These are phyloP conservation scores for Leucozona laternaria DNA, from an alignment of 2,888 invertebrate genomes.

Conservation along the genomic window DNA sequence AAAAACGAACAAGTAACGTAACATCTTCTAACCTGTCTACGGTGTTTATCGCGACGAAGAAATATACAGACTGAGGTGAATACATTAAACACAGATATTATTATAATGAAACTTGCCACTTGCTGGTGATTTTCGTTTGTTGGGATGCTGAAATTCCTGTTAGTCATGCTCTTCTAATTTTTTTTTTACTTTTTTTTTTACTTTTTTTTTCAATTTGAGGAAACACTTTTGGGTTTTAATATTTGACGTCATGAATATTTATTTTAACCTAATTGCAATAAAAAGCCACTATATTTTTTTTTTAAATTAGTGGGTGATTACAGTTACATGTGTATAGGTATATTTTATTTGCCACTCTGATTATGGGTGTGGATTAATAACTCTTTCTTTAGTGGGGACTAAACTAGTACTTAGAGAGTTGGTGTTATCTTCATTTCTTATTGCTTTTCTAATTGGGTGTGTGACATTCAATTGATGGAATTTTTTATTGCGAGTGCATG, in stretches of 20 bases:
- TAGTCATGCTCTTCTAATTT: not conserved
- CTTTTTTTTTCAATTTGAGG: not conserved
- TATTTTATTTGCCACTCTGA: too few relatives aligned
- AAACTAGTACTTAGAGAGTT: too few relatives aligned
- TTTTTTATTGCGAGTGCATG: too few relatives aligned
- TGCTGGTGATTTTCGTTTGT: not conserved
- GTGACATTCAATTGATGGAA: too few relatives aligned
- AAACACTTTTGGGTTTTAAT: not conserved
- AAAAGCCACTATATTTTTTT: too few relatives aligned
- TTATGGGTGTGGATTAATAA: too few relatives aligned
- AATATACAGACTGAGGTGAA: not conserved
- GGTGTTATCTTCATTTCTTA: too few relatives aligned
- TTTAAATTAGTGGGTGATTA: too few relatives aligned
- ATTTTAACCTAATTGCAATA: not conserved
- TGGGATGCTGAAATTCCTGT: not conserved
- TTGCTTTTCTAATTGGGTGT: too few relatives aligned
- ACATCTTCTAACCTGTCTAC: not conserved
- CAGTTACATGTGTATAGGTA: too few relatives aligned
- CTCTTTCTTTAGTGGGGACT: too few relatives aligned
- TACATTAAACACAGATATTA: not conserved
- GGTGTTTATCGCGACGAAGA: not conserved
- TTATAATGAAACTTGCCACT: not conserved
- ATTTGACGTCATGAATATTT: not conserved
- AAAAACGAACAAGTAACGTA: not conserved
- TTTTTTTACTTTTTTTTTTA: not conserved